phyloP scores from a whole-genome alignment of 2,888 invertebrate species.

The Pseudeuparius sepicola region DNA sequence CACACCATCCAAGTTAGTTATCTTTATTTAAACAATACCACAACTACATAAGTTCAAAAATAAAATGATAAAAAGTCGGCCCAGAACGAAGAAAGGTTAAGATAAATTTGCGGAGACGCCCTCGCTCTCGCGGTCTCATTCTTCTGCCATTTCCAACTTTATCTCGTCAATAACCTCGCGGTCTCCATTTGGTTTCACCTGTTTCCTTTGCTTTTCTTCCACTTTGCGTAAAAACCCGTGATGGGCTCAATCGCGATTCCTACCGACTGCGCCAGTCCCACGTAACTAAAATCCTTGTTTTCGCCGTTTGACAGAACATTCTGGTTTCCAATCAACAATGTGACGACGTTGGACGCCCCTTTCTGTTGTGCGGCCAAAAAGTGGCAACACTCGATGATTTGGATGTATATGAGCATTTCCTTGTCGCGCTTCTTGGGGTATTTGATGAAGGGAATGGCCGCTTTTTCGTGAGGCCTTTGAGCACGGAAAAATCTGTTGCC shows the following conservation, averaged over 20 bases:
- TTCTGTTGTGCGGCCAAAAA: conserved; percentile 56
- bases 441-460: conserved; percentile 60
- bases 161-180: no score
- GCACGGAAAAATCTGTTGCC: conserved; percentile 82
- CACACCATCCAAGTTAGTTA: no score
- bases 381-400: conserved; percentile 76
- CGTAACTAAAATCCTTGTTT: conserved; percentile 59
- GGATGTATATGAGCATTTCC: conserved; percentile 63
- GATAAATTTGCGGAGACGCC: no score
- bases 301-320: conserved; percentile 37
- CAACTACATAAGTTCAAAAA: no score
- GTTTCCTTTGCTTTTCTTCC: conserved; percentile 67
- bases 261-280: conserved; percentile 68
- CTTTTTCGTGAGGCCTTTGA: conserved; percentile 74
- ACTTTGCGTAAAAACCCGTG: conserved; percentile 73
- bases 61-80: no score
- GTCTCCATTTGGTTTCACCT: no score
- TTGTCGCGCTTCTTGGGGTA: conserved; percentile 69
- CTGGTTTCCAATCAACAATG: conserved; percentile 61
- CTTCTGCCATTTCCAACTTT: no score
- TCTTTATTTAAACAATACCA: no score
- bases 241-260: conserved; percentile 77
- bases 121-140: no score
- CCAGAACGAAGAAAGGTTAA: no score
- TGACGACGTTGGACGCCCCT: conserved; percentile 54